phyloP scores from a whole-genome alignment of 1,140 invertebrate species.

The Notospermus geniculatus region DNA sequence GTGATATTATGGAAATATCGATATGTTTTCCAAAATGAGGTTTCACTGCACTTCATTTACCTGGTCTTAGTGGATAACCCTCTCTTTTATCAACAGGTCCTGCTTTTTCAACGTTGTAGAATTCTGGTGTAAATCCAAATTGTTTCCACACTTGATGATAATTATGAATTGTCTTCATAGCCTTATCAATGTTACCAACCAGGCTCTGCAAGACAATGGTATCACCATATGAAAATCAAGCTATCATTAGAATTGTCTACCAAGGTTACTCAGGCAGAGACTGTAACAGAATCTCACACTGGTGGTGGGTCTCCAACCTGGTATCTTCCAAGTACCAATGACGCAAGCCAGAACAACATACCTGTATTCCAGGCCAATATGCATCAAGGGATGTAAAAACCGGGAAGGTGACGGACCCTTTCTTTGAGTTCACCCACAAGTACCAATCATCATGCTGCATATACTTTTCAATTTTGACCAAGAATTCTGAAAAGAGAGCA shows the following conservation, averaged over 20 bases:
- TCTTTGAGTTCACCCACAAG: constrained; percentile 93
- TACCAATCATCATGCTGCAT: constrained; percentile 88
- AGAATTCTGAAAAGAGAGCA: constrained; percentile 62
- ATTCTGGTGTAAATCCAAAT: constrained; percentile 96
- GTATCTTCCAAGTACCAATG: too few species aligned
- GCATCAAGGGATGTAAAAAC: constrained; percentile 98
- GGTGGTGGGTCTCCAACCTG: too few species aligned
- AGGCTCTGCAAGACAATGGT: constrained; percentile 59
- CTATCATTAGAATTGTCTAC: background rate
- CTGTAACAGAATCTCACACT: too few species aligned
- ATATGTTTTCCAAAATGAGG: too few species aligned
- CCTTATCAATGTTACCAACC: constrained; percentile 78
- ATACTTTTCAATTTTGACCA: constrained; percentile 78
- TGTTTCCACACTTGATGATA: constrained; percentile 94
- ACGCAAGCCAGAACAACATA: constrained; percentile 56
- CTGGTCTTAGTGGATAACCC: constrained; percentile 90
- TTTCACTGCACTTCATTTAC: constrained; percentile 30
- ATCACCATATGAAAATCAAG: too few species aligned
- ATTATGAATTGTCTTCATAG: constrained; percentile 89
- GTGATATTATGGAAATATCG: too few species aligned
- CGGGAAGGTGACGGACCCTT: constrained; percentile 90
- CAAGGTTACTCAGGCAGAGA: too few species aligned
- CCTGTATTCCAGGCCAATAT: constrained; percentile 96
- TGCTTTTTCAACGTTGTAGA: constrained; percentile 87
- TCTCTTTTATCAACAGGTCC: constrained; percentile 82